phyloP scores from a whole-genome alignment of 2,113 vertebrate species.

The Azemiops feae region DNA sequence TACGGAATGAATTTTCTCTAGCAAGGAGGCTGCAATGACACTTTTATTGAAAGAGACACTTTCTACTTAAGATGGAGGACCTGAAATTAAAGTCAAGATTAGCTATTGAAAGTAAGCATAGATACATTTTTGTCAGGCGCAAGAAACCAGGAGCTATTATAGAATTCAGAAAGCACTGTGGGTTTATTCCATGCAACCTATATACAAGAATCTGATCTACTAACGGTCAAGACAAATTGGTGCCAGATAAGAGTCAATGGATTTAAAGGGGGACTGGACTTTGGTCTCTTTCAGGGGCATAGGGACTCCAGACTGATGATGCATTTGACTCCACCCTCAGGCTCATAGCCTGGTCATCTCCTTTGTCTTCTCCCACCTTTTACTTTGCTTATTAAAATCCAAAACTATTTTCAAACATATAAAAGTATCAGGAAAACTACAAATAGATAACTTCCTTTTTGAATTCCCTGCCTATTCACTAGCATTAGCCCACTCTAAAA shows the following conservation, averaged over 20 bases:
- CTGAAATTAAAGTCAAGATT: not conserved
- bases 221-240: not conserved
- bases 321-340: not conserved
- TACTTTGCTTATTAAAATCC: not conserved
- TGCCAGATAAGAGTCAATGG: not conserved
- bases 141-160: not conserved
- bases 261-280: not conserved
- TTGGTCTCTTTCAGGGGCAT: not conserved
- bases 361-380: not conserved
- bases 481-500: not conserved
- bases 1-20: not conserved
- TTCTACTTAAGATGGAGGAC: not conserved
- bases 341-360: not conserved
- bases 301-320: not conserved
- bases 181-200: not conserved
- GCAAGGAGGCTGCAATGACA: not conserved
- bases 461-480: not conserved
- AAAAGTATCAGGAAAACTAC: not conserved
- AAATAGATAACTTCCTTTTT: not conserved
- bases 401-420: not conserved
- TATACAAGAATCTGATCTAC: not conserved
- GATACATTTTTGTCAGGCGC: not conserved
- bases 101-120: not conserved
- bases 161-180: not conserved
- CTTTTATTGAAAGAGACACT: not conserved